Percentiles rank a stretch among this genome's conserved stretches.
Evolutionary conservation across 1,140 invertebrate genomes (phyloP).

Genomic region (Maconellicoccus hirsutus): DNA sequence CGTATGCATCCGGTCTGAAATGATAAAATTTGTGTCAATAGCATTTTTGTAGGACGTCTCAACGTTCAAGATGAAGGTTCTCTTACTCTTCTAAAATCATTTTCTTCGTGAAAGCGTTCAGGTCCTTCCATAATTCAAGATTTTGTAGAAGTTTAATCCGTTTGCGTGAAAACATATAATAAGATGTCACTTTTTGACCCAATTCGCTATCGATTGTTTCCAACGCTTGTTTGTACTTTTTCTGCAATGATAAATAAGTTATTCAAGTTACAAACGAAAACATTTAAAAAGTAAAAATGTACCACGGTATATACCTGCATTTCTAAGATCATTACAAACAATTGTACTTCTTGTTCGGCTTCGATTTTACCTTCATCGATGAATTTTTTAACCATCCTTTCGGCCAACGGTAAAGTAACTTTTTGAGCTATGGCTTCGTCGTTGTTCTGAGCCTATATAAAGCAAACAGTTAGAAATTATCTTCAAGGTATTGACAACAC

Average conservation of each 20-base stretch:
- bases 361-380: constrained; percentile 80
- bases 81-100: constrained; percentile 54
- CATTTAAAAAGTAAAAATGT: neutral
- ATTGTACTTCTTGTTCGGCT: constrained; percentile 81
- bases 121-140: constrained; percentile 56
- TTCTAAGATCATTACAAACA: constrained; percentile 84
- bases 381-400: constrained; percentile 67
- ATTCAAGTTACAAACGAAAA: neutral
- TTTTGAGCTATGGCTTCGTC: constrained; percentile 31
- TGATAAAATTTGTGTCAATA: neutral
- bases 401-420: constrained; percentile 71
- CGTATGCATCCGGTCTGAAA: constrained; percentile 1
- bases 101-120: constrained; percentile 44
- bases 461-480: constrained; percentile 14
- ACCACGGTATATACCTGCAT: constrained; percentile 40
- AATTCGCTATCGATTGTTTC: constrained; percentile 65
- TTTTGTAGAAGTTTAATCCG: constrained; percentile 61
- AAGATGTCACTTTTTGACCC: constrained; percentile 45
- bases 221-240: constrained; percentile 69
- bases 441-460: constrained; percentile 36
- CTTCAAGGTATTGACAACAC: neutral
- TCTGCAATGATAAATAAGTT: constrained; percentile 35
- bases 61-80: constrained; percentile 19
- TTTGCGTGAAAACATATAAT: constrained; percentile 47
- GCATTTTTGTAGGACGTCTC: neutral